Evolutionary conservation across 2,113 vertebrate genomes (phyloP), one percentile per base, ranked within the genome.

Genomic region (Brienomyrus brachyistius): DNA sequence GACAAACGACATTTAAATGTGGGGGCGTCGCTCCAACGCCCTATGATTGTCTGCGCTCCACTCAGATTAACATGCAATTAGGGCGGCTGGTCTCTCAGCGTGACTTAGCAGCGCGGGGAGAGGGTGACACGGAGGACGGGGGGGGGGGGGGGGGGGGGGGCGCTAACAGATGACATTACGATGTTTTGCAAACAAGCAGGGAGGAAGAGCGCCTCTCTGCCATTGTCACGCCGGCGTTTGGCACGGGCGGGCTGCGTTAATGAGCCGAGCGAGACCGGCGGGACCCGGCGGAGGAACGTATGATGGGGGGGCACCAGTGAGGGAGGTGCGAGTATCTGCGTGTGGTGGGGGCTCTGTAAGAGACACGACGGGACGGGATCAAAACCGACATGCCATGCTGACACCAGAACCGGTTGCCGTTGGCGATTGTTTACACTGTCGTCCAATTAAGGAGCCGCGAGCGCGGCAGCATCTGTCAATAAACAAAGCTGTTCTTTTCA

Each of bases 401-500:
- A 96, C 96, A 97, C 97, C 93, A 94, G 96, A 97, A 97, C 97
- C 96, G 94, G 93, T 94, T 95, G 94, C 97, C 97, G 97, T 97
- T 96, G 97, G 97, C 97, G 97, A 98, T 98, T 99, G 98, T 99
- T 99, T 98, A 98, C 97, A 98, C 96, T 98, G 96, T 97, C 98
- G 97, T 97, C 97, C 98, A 98, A 99, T 99, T 99, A 99, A 98
- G 95, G 96, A 97, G 98, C 96, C 97, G 97, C 97, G 97, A 97
- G 96, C 97, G 95, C 92, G 94, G 96, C 96, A 97, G 95, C 98
- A 98, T 98, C 97, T 98, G 98, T 99, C 97, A 99, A 99, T 97
- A 99, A 98, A 99, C 97, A 98, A 98, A 99, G 97, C 97, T 99
- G 96, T 96, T 97, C 97, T 97, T 97, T 96, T 97, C 97, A 93